A percentile compares a stretch with the other conserved stretches of the same genome.
phyloP scores from a whole-genome alignment of 2,797 vertebrate species.

The Triplophysa yarkandensis region DNA sequence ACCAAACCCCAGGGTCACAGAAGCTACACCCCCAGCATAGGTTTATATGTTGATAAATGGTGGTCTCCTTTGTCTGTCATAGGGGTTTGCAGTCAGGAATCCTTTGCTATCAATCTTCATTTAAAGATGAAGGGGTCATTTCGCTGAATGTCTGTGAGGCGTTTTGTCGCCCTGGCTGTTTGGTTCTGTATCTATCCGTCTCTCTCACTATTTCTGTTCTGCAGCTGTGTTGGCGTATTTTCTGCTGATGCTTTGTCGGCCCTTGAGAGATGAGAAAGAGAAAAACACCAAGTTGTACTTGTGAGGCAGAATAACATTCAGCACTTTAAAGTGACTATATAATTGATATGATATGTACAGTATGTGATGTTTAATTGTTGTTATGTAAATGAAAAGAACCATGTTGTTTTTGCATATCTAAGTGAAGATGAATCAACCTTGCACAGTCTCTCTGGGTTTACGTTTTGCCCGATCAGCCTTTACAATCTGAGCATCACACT shows the following conservation, averaged over 20 bases:
- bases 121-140: constrained; percentile 1
- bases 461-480: not conserved
- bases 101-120: not conserved
- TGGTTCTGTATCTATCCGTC: constrained; percentile 13
- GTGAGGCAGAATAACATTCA: not conserved
- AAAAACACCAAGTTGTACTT: not conserved
- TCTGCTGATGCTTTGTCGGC: constrained; percentile 32
- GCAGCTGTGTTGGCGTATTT: constrained; percentile 17
- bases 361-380: not conserved
- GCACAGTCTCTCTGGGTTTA: not conserved
- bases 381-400: not conserved
- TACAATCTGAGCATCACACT: not conserved
- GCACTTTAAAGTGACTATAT: not conserved
- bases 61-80: constrained; percentile 1
- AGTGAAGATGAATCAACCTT: not conserved
- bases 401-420: not conserved
- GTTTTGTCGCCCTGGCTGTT: constrained; percentile 6
- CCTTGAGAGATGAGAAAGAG: constrained; percentile 10
- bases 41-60: constrained; percentile 20
- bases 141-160: constrained; percentile 15
- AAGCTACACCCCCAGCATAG: not conserved
- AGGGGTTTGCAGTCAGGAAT: not conserved
- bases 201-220: constrained; percentile 15
- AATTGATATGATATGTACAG: not conserved
- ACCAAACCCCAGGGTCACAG: not conserved